Evolutionary conservation across 2,797 vertebrate genomes (phyloP), one percentile per base, ranked within the genome.

Genomic region (Paratrypauchen microcephalus): DNA sequence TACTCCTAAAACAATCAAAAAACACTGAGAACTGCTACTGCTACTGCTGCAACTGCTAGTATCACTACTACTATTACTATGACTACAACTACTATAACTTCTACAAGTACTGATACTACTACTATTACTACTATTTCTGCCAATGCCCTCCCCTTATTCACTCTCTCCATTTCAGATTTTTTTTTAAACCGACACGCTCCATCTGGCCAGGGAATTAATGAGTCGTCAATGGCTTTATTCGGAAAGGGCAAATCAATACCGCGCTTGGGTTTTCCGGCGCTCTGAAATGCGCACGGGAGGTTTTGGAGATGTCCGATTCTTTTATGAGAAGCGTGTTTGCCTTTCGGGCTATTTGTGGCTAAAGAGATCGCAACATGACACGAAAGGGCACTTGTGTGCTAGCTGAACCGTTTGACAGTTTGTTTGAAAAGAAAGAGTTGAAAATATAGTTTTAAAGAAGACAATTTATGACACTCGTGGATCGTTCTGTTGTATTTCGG

Each of bases 171-270:
- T 41, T 41, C 39, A 11, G 36, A 39, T 6, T 11, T 13, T 65
- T 47, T 23, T 65, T 73, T 48, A 58, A 66, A 47, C 71, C 54
- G 50, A 60, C 64, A 58, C 56, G 16, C 4, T 50, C 18, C 28
- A 2, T 59, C 41, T 32, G 30, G 32, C 6, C 1, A 72, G n/a
- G 65, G 58, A 77, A 76, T 70, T 60, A 74, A 81, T 77, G 68
- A 68, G 57, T 70, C 47, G 59, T 58, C 58, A 73, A 72, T 65
- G 60, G 32, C 36, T 69, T 57, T 47, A 36, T 41, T 72, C 24
- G 64, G 50, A 79, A 83, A 79, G 69, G 67, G 69, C 59, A 77
- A 79, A 79, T 79, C 75, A 54, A 76, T 75, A 68, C 4, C 45
- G 36, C 47, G 64, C 59, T 69, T 5, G 1, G 23, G 32, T 72